phyloP scores from a whole-genome alignment of 2,888 invertebrate genomes.

The Seira sanloemensis region DNA sequence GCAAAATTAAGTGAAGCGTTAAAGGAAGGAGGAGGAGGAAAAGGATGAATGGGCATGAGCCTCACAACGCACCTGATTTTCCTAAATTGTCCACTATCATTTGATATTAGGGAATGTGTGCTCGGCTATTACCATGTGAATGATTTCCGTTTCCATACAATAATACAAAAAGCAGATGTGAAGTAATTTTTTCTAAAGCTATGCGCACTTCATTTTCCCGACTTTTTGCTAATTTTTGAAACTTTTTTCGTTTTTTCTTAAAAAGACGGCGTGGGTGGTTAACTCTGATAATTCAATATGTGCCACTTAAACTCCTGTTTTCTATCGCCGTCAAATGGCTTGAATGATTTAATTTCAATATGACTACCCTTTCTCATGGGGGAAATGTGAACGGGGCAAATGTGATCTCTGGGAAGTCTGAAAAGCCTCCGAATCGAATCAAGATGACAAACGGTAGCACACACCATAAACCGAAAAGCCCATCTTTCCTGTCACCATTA shows the following conservation, averaged over 20 bases:
- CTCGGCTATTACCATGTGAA: no score
- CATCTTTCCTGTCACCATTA: conserved; percentile 66
- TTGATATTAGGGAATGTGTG: background rate
- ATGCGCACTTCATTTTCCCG: background rate
- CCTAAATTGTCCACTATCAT: conserved; percentile 8
- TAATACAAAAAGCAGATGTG: conserved; percentile 13
- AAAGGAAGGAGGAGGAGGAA: conserved; percentile 1
- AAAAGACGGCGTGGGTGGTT: conserved; percentile 5
- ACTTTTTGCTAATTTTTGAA: background rate
- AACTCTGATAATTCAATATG: background rate
- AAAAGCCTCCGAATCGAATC: conserved; percentile 58
- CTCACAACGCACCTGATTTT: conserved; percentile 8
- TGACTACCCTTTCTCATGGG: background rate
- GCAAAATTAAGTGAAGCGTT: background rate
- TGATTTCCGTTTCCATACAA: background rate
- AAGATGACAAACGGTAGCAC: conserved; percentile 69
- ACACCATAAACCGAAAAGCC: conserved; percentile 66
- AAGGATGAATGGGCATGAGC: conserved; percentile 8
- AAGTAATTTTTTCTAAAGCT: background rate
- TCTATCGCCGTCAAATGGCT: background rate
- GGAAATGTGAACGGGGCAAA: no score
- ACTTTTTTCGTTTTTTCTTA: background rate
- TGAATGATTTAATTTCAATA: background rate
- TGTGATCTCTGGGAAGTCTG: no score
- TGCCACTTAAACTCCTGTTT: background rate